Conservation (phyloP, 2,888 invertebrate species). For the Rhamphomyia laevipes region DNA sequence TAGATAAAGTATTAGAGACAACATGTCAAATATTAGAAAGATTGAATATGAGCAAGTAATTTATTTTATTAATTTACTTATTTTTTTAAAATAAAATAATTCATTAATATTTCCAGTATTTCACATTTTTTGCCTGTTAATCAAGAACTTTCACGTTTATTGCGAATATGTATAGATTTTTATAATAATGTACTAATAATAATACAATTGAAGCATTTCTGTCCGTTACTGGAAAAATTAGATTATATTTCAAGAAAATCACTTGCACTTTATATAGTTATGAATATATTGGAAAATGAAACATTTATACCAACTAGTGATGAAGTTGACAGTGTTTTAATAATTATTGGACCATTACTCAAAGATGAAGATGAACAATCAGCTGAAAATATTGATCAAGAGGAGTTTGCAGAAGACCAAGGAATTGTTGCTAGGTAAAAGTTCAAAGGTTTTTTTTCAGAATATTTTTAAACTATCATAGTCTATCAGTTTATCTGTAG, state of each 20-base stretch:
- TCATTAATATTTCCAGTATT: conserved; percentile 22
- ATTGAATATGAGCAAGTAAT: conserved; percentile 68
- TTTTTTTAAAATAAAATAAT: neutral
- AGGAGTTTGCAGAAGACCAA: conserved; percentile 96
- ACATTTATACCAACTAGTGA: conserved; percentile 79
- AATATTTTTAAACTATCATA: neutral
- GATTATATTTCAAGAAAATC: conserved; percentile 79
- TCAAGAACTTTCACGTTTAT: conserved; percentile 81
- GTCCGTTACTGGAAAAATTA: conserved; percentile 72
- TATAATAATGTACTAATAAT: conserved; percentile 87
- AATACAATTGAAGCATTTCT: conserved; percentile 76
- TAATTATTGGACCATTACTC: conserved; percentile 74
- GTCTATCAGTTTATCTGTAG: neutral
- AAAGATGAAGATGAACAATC: conserved; percentile 69
- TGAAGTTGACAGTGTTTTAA: conserved; percentile 68
- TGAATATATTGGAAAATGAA: conserved; percentile 82
- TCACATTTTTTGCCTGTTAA: conserved; percentile 54
- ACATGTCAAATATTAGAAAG: conserved; percentile 85
- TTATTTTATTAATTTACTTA: conserved; percentile 16
- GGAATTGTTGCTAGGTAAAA: conserved; percentile 65
- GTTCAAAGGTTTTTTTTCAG: neutral
- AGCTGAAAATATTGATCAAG: conserved; percentile 61
- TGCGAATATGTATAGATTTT: conserved; percentile 89
- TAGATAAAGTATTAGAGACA: conserved; percentile 86
- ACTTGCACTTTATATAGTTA: conserved; percentile 78